Conservation (phyloP, 1,140 invertebrate genomes). For the Phymorhynchus buccinoides region DNA sequence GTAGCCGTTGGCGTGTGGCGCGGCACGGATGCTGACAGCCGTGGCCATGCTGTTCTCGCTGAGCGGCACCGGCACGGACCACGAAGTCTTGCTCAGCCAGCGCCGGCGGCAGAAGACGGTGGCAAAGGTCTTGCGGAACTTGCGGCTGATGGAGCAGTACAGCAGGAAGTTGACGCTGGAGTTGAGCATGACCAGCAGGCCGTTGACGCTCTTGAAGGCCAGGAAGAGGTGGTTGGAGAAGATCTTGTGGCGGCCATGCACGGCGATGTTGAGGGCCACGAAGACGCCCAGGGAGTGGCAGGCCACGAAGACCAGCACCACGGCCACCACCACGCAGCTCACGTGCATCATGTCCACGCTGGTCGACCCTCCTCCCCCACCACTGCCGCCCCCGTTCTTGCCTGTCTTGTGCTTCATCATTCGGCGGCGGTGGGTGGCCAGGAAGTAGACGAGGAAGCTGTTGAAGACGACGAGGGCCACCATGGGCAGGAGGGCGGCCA, state of each 20-base stretch:
- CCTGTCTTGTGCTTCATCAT: constrained; percentile 51
- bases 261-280: constrained; percentile 53
- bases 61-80: constrained; percentile 48
- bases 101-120: constrained; percentile 41
- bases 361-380: constrained; percentile 21
- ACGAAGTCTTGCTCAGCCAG: constrained; percentile 43
- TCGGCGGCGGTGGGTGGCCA: constrained; percentile 84
- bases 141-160: constrained; percentile 95
- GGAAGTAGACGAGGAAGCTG: constrained; percentile 86
- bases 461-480: constrained; percentile 92
- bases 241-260: constrained; percentile 46
- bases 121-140: constrained; percentile 81
- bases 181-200: constrained; percentile 93
- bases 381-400: background rate
- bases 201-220: constrained; percentile 74
- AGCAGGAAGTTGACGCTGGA: constrained; percentile 97
- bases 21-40: constrained; percentile 31
- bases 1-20: constrained; percentile 42
- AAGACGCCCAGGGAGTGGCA: constrained; percentile 79
- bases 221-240: constrained; percentile 39
- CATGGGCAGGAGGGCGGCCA: constrained; percentile 88
- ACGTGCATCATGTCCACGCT: constrained; percentile 61
- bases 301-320: constrained; percentile 90
- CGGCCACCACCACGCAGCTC: constrained; percentile 90
- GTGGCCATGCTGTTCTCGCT: constrained; percentile 49